Percentiles rank a stretch among this genome's conserved stretches.
These are phyloP conservation scores for Formica aserva DNA, from an alignment of 2,888 invertebrate genomes.

Conservation along the genomic window DNA sequence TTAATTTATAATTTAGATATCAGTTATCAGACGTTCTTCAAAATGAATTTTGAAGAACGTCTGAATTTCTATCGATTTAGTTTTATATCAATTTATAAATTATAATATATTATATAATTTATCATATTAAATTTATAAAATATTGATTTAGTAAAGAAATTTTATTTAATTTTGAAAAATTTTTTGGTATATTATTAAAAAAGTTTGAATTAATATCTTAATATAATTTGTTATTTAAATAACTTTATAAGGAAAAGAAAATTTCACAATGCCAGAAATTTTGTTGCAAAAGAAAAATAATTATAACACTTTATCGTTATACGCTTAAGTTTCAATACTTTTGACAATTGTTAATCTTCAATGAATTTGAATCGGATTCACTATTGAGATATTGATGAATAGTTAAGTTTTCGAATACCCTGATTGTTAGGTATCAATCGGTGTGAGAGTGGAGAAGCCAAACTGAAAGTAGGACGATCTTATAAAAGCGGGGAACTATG, in stretches of 20 bases:
- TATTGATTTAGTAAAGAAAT: background rate
- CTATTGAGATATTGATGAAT: constrained; percentile 9
- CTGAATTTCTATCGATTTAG: background rate
- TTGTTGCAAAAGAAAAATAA: background rate
- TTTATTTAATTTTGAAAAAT: background rate
- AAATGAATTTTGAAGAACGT: background rate
- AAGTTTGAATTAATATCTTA: background rate
- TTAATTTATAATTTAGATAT: background rate
- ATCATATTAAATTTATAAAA: background rate
- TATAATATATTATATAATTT: background rate
- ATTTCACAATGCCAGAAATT: background rate
- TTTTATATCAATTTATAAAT: background rate
- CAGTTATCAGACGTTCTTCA: background rate
- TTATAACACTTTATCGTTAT: background rate
- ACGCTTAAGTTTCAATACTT: background rate
- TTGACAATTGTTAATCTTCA: background rate
- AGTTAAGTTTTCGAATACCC: constrained; percentile 21
- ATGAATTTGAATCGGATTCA: background rate
- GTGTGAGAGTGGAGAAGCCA: background rate
- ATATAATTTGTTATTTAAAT: background rate
- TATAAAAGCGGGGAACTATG: constrained; percentile 49
- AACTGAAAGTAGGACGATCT: constrained; percentile 51
- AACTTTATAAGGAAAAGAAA: background rate
- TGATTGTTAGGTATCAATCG: constrained; percentile 50
- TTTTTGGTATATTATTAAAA: background rate